Base-by-base conservation (phyloP, 2,797 vertebrate species). In the Denticeps clupeoides region DNA sequence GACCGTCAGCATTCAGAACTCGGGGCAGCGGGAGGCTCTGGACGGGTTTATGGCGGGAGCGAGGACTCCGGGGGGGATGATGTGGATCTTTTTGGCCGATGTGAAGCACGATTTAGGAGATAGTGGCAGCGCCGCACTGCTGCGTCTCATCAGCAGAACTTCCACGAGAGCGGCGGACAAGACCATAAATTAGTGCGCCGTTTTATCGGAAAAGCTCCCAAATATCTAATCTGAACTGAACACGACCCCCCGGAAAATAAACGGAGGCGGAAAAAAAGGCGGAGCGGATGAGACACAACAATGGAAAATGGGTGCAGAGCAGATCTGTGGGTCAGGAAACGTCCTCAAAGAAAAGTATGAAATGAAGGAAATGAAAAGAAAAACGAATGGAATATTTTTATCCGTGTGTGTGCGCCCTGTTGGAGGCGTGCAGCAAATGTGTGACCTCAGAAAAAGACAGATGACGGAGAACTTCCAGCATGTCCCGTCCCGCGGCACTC, bases 241-340 rank as follows among this genome's bases (percentile, higher is more conserved):
- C 25, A 25, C 49, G 56, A 60, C 63, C 60, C 49, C 42, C 27
- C 42, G 37, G 31, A 51, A 53, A 53, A 18, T 44, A 57, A 55
- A 51, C 53, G 37, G 57, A 43, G 47, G 31, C 13, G 53, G 21
- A 45, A 46, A 45, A 49, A 10, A 16, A 3, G 16, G 19, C n/a
- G 19, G 15, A 13, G 12, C 59, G 31, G 15, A 28, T 13, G 32
- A 54, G 58, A 60, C 51, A 60, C 23, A 62, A 58, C 49, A 60
- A 43, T 55, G 55, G 52, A 61, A 55, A 64, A 61, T 33, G 9
- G 35, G 2, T 32, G 43, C 31, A 10, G 37, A 53, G 47, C 46
- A 47, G 21, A 53, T 60, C 50, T 50, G 25, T 47, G 37, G 24
- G 18, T 31, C 40, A 33, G 23, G 21, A 45, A 51, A 10, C 23